Percentiles rank a stretch among this genome's conserved stretches.
Evolutionary conservation across 2,797 vertebrate species (phyloP).

Genomic region (Sitta carolinensis): DNA sequence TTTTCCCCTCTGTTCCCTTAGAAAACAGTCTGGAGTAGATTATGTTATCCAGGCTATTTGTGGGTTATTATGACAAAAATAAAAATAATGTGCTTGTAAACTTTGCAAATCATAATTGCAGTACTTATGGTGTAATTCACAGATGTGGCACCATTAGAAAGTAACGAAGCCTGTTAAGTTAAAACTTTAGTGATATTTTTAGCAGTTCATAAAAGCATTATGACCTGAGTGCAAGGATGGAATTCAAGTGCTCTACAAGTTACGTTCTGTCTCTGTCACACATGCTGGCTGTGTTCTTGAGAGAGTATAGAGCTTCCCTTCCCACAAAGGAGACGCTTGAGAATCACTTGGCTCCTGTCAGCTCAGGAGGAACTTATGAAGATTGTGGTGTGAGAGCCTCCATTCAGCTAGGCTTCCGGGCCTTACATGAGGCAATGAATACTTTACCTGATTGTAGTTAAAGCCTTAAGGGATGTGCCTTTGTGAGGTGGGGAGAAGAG

Average conservation of each 20-base stretch:
- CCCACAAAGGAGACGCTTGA: neutral
- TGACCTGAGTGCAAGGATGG: neutral
- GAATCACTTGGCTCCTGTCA: neutral
- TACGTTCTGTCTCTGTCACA: neutral
- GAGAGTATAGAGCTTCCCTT: rapidly evolving
- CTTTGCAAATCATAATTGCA: neutral
- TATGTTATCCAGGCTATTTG: neutral
- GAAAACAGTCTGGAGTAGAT: neutral
- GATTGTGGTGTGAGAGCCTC: neutral
- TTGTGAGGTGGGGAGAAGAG: neutral
- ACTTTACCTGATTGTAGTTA: neutral
- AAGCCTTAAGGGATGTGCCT: neutral
- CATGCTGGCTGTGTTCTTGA: rapidly evolving
- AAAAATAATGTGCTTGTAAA: neutral
- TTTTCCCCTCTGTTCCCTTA: neutral
- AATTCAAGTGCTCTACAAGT: neutral
- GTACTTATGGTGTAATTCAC: neutral
- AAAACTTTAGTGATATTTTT: neutral
- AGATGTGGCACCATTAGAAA: neutral
- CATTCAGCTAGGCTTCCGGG: neutral
- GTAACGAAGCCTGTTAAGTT: neutral
- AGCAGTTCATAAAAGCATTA: neutral
- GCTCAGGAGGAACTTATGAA: neutral
- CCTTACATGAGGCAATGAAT: neutral
- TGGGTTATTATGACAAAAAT: neutral